Evolutionary conservation across 2,888 invertebrate genomes (phyloP).

Genomic region (Boloria selene): DNA sequence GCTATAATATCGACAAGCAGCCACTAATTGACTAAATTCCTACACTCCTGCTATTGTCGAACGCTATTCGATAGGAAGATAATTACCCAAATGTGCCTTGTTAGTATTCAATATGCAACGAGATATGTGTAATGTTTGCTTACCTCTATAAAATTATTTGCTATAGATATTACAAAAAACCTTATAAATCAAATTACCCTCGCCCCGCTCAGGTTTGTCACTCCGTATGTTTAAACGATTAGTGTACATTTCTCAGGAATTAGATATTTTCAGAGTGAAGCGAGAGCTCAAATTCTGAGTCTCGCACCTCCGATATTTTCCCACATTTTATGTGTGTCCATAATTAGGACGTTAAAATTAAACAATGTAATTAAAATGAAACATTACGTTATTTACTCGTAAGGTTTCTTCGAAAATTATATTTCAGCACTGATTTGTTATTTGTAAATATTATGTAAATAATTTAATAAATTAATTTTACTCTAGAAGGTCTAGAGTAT

Average conservation of each 20-base stretch:
- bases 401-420: not conserved
- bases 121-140: slow-evolving; percentile 5
- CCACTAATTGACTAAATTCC: slow-evolving; percentile 30
- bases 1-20: slow-evolving; percentile 23
- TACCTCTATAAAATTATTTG: not conserved
- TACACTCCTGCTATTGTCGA: slow-evolving; percentile 22
- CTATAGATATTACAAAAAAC: not conserved
- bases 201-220: no score
- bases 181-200: not conserved
- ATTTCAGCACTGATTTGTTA: not conserved
- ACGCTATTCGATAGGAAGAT: slow-evolving; percentile 22
- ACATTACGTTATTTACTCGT: no score
- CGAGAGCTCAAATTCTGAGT: not conserved
- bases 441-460: slow-evolving; percentile 4
- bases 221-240: no score
- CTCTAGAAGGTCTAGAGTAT: not conserved
- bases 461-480: slow-evolving; percentile 3
- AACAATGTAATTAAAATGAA: not conserved
- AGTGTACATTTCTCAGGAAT: no score
- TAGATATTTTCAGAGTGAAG: no score
- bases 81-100: slow-evolving; percentile 29
- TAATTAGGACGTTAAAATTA: no score
- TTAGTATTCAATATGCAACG: slow-evolving; percentile 15
- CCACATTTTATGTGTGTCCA: no score
- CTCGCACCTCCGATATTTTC: no score